These are phyloP conservation scores for Drosophila parthenogenetica DNA, from an alignment of 2,888 invertebrate species.

Conservation along the genomic window DNA sequence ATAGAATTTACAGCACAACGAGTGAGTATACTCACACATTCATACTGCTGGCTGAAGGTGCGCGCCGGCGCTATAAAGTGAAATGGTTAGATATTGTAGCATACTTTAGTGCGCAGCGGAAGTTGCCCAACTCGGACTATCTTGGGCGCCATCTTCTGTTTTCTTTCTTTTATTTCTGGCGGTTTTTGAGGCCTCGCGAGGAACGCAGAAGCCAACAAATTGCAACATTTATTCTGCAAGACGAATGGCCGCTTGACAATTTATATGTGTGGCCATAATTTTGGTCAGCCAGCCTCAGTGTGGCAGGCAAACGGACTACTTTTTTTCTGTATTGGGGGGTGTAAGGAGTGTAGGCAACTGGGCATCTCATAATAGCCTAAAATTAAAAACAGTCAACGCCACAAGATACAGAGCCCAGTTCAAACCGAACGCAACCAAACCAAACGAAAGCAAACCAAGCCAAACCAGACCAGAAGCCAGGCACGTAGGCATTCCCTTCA, in stretches of 20 bases:
- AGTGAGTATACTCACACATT: constrained; percentile 3
- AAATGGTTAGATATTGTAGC: constrained; percentile 49
- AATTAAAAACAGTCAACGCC: constrained; percentile 78
- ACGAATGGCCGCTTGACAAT: constrained; percentile 84
- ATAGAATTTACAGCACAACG: constrained; percentile 70
- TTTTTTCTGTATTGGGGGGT: not conserved
- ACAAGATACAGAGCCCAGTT: constrained; percentile 53
- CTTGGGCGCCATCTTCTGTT: constrained; percentile 52
- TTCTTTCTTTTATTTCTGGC: constrained; percentile 1
- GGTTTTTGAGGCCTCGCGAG: constrained; percentile 41
- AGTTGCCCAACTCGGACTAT: constrained; percentile 34
- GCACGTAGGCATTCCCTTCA: constrained; percentile 50
- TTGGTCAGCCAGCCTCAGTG: constrained; percentile 40
- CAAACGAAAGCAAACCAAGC: not conserved
- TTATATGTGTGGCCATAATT: constrained; percentile 80
- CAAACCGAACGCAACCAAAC: not conserved
- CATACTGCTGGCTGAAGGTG: constrained; percentile 57
- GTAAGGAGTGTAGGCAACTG: not conserved
- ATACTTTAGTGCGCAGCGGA: constrained; percentile 63
- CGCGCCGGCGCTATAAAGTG: constrained; percentile 58
- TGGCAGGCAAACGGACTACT: constrained; percentile 12
- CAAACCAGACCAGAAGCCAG: constrained; percentile 8
- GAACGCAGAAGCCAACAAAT: constrained; percentile 81
- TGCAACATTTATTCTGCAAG: constrained; percentile 85
- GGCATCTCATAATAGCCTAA: constrained; percentile 76